These are phyloP conservation scores for Diglossa cyanea DNA, from an alignment of 2,797 vertebrate genomes.

Conservation along the genomic window DNA sequence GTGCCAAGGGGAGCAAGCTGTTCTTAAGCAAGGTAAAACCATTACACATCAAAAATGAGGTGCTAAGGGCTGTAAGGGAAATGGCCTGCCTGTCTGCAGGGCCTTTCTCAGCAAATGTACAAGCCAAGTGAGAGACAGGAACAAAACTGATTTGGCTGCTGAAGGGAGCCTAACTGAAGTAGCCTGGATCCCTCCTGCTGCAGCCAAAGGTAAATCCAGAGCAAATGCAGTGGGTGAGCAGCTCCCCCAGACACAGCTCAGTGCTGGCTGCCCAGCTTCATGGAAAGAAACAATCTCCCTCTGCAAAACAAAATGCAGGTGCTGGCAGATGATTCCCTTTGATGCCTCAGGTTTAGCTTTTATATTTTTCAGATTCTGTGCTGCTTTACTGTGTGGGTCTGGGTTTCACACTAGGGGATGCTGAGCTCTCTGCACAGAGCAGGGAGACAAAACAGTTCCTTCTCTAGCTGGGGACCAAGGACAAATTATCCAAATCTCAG, in stretches of 20 bases:
- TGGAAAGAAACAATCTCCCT: neutral
- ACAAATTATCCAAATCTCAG: neutral
- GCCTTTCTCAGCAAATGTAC: neutral
- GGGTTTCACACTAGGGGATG: neutral
- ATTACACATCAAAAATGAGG: neutral
- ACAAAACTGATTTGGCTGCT: neutral
- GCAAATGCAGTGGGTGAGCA: neutral
- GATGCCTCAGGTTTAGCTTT: neutral
- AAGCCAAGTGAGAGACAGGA: neutral
- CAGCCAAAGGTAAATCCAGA: neutral
- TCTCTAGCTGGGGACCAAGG: neutral
- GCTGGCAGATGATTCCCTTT: neutral
- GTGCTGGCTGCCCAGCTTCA: neutral
- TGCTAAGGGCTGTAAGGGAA: neutral
- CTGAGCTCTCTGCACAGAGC: neutral
- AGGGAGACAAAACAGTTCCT: neutral
- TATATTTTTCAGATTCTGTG: neutral
- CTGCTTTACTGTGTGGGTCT: neutral
- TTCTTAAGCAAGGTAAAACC: constrained; percentile 81
- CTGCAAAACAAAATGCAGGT: neutral
- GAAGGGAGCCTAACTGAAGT: neutral
- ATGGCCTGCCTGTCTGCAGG: neutral
- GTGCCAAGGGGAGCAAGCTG: constrained; percentile 76
- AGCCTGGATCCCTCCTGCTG: neutral
- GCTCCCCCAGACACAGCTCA: neutral